Evolutionary conservation across 1,140 invertebrate species (phyloP).

Genomic region (Drosophila ercepeae): DNA sequence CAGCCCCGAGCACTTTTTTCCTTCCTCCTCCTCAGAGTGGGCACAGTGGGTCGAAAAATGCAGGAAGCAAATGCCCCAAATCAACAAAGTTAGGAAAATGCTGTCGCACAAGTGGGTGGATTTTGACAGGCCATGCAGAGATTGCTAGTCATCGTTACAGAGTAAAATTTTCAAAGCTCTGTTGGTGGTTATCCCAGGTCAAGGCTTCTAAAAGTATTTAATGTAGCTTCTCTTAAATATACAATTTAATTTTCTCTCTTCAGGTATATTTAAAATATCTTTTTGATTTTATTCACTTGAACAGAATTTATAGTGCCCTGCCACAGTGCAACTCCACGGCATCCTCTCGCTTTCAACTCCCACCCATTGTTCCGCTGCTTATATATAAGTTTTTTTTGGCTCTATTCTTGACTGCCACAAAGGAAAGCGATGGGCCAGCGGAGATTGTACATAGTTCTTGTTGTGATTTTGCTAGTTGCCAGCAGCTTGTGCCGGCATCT

Average conservation of each 20-base stretch:
- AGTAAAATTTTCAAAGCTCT: background rate
- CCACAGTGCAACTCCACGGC: slow-evolving; percentile 41
- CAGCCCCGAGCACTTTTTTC: slow-evolving; percentile 48
- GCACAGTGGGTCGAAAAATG: slow-evolving; percentile 26
- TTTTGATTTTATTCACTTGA: background rate
- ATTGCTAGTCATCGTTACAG: slow-evolving; percentile 21
- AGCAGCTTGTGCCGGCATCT: slow-evolving; percentile 73
- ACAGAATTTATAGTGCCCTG: background rate
- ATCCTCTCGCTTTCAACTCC: slow-evolving; percentile 18
- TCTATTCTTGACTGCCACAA: slow-evolving; percentile 38
- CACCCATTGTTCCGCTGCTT: slow-evolving; percentile 50
- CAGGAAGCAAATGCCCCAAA: slow-evolving; percentile 36
- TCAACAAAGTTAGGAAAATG: slow-evolving; percentile 13
- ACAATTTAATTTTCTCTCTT: background rate
- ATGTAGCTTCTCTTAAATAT: background rate
- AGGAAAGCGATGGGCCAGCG: slow-evolving; percentile 39
- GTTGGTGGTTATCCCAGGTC: background rate
- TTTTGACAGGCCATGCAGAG: background rate
- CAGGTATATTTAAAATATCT: no score
- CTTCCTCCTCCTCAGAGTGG: background rate
- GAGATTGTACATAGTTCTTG: slow-evolving; percentile 65
- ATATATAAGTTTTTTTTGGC: slow-evolving; percentile 45
- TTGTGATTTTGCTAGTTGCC: slow-evolving; percentile 57
- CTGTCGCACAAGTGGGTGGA: slow-evolving; percentile 18
- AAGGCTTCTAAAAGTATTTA: background rate